These are phyloP conservation scores for Oryzias curvinotus DNA, from an alignment of 2,113 vertebrate species.

Conservation along the genomic window DNA sequence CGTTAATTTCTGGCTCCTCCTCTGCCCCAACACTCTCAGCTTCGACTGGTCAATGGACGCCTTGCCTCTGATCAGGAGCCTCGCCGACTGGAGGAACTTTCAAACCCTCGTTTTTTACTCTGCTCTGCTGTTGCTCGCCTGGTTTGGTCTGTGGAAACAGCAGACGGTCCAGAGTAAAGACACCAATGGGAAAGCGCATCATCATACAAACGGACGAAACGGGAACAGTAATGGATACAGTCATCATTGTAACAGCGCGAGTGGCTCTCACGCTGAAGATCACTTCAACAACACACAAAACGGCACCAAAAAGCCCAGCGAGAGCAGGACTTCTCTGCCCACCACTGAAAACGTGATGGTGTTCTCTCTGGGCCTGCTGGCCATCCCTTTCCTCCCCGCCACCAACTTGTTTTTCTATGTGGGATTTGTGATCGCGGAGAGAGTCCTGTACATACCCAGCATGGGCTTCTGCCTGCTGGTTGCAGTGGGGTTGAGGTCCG, in stretches of 20 bases:
- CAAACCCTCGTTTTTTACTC: slow-evolving; percentile 87
- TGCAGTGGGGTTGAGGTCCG: slow-evolving; percentile 87
- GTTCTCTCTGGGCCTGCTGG: slow-evolving; percentile 90
- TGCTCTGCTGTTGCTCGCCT: slow-evolving; percentile 83
- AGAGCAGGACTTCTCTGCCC: slow-evolving; percentile 83
- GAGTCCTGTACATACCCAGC: slow-evolving; percentile 98
- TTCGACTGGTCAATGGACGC: slow-evolving; percentile 99
- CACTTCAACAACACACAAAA: slow-evolving; percentile 83
- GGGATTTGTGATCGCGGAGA: slow-evolving; percentile 97
- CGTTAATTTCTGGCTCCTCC: slow-evolving; percentile 91
- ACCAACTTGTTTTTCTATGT: slow-evolving; percentile 99
- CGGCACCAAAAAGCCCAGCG: slow-evolving; percentile 81
- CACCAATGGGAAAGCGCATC: slow-evolving; percentile 81
- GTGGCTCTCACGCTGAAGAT: slow-evolving; percentile 71
- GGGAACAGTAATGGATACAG: slow-evolving; percentile 90
- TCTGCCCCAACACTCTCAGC: slow-evolving; percentile 94
- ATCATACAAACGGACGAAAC: slow-evolving; percentile 84
- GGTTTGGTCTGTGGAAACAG: slow-evolving; percentile 79
- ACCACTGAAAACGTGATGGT: slow-evolving; percentile 90
- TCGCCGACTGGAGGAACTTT: slow-evolving; percentile 89
- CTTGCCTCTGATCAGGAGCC: slow-evolving; percentile 87
- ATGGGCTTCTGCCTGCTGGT: slow-evolving; percentile 99
- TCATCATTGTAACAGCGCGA: slow-evolving; percentile 81
- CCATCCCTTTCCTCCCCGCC: slow-evolving; percentile 93
- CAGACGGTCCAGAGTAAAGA: slow-evolving; percentile 71